phyloP scores from a whole-genome alignment of 2,113 vertebrate genomes.

The Corydoras sp. region DNA sequence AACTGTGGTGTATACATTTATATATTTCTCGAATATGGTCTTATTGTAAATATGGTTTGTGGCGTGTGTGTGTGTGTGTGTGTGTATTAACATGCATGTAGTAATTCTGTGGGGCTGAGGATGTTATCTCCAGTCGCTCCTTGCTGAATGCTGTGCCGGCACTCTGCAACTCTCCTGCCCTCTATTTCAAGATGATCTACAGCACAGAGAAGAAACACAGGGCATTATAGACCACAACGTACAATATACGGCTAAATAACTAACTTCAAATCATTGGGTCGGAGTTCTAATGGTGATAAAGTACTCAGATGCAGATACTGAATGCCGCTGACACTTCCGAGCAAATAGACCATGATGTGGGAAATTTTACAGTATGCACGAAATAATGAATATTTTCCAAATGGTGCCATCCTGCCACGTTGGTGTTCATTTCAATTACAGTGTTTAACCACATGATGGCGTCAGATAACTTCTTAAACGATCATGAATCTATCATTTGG shows the following conservation, averaged over 20 bases:
- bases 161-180: slow-evolving; percentile 73
- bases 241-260: background rate
- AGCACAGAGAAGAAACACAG: slow-evolving; percentile 46
- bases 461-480: no score
- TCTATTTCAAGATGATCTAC: slow-evolving; percentile 98
- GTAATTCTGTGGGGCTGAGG: slow-evolving; percentile 89
- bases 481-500: no score
- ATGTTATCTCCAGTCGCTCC: slow-evolving; percentile 96
- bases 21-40: background rate
- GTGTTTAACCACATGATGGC: no score
- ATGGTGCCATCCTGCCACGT: no score
- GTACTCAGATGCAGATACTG: no score
- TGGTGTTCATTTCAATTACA: no score
- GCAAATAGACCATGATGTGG: background rate
- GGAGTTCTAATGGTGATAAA: no score
- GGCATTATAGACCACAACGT: slow-evolving; percentile 11
- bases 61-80: slow-evolving; percentile 35
- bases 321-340: background rate
- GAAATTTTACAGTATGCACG: background rate
- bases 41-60: background rate
- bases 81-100: slow-evolving; percentile 97
- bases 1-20: background rate
- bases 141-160: slow-evolving; percentile 87
- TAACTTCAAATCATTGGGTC: background rate
- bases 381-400: no score